Base-by-base conservation (phyloP, 92 coral and sea anemone species). In the Umimayanthus kanabou region DNA sequence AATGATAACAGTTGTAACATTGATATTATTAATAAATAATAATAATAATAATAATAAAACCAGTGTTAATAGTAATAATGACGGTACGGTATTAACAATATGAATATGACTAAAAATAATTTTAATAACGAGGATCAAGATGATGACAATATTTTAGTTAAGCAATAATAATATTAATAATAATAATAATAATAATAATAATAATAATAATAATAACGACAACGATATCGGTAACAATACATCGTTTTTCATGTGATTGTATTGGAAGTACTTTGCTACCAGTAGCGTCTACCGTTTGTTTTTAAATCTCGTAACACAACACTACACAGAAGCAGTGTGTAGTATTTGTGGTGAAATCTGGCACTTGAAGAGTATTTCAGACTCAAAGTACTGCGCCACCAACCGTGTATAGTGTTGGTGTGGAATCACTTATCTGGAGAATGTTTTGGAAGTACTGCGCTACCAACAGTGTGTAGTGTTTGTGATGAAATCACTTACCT, bases 231-330 rank as follows among this genome's bases (percentile, higher is more conserved):
- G 18, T 13, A 53, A 53, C 58, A 16, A 53, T 53, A 53, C 14
- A 13, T 13, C 3, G 11, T 53, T 53, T 1, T 53, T 53, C 58
- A 53, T 53, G 11, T 11, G 69, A 70, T 67, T 89, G 14, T 80
- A 91, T 57, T 92, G 91, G 86, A 95, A 95, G 86, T 91, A 95
- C 20, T 92, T 81, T 28, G 90, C 89, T 49, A 89, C 88, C 39
- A 76, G 82, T 73, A 86, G 40, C 23, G 84, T 77, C 84, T 53
- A 9, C 2, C 11, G 2, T 14, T 53, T 53, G 3, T 13, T 0
- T 11, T 11, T 11, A 53, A 11, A 40, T 39, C 13, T 22, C 23
- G 5, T 72, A 93, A 96, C 94, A 76, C 47, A 13, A 16, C 3
- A 10, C 57, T 50, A 2, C 57, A 45, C 0, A 45, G 0, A 47